phyloP scores from a whole-genome alignment of 53 echinoderm and acorn worm genomes.

The Astropecten irregularis region DNA sequence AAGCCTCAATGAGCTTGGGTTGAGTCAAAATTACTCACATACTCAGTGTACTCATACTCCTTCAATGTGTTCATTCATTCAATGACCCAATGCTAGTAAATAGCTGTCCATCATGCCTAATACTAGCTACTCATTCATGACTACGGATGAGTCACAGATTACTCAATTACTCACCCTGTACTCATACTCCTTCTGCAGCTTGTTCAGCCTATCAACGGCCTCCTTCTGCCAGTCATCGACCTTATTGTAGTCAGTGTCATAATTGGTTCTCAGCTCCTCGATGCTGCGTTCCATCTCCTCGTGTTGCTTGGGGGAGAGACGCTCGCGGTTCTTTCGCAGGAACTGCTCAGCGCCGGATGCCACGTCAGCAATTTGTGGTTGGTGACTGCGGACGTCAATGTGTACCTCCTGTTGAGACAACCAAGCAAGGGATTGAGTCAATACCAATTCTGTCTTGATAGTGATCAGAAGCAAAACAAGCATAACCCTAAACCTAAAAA shows the following conservation, averaged over 20 bases:
- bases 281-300: constrained; percentile 72
- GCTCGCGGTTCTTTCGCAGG: constrained; percentile 85
- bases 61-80: no score
- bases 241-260: constrained; percentile 75
- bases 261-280: constrained; percentile 67
- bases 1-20: no score
- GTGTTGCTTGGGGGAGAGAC: constrained; percentile 78
- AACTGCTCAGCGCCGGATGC: constrained; percentile 84
- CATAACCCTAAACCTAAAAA: no score
- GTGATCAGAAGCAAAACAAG: no score
- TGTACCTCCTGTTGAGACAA: constrained; percentile 69
- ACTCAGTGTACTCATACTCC: no score
- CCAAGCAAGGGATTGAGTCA: no score
- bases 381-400: constrained; percentile 64
- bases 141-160: no score
- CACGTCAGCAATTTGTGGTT: constrained; percentile 77
- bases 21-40: no score
- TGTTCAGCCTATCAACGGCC: constrained; percentile 68
- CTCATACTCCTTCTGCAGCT: constrained; percentile 82
- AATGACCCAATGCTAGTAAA: no score
- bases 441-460: no score
- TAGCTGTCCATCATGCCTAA: no score
- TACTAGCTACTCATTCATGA: no score
- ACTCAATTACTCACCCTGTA: constrained; percentile 88
- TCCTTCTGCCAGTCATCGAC: constrained; percentile 87